Evolutionary conservation across 2,888 invertebrate species (phyloP), one percentile per base, ranked within the genome.

Genomic region (Diachrysia chrysitis): DNA sequence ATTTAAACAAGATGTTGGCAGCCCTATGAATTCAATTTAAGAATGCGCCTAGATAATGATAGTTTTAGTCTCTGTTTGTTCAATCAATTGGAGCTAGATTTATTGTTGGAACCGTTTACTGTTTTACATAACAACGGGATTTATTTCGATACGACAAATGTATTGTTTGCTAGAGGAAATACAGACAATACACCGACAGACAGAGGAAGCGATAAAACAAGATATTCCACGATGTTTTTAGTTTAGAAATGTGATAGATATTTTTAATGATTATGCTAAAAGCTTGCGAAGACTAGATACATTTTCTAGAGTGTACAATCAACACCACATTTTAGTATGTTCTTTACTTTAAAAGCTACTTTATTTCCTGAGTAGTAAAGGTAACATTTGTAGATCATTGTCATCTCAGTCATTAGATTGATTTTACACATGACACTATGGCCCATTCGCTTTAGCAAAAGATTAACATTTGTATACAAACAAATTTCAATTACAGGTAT

Each of bases 21-120:
- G 25, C 81, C 84, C 79, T 79, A 67, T 29, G 48, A 71, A 75
- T 69, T 70, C 63, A 73, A 83, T 78, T 78, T 65, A 76, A 79
- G 71, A 67, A 67, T 66, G 63, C 54, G 60, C 66, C 59, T 73
- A 67, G 66, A 82, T 76, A 80, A 73, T 74, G 66, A 71, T 73
- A 72, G 78, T 76, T 73, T 69, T 73, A 75, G 69, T 78, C 69
- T 63, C 68, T 73, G 77, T 76, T 75, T 69, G 67, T 69, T 66
- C 63, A 70, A 79, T 76, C 67, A 78, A 82, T 74, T 77, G 65
- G 12, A 69, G 54, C 61, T 66, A 65, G 79, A 76, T 77, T 77
- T 72, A 73, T 78, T 59, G 73, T 68, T 67, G 14, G 46, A 57
- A 51, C 58, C 35, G 63, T 66, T 73, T 63, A 66, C 62, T 72